phyloP scores from a whole-genome alignment of 2,113 vertebrate species.

The Brachypteracias leptosomus region DNA sequence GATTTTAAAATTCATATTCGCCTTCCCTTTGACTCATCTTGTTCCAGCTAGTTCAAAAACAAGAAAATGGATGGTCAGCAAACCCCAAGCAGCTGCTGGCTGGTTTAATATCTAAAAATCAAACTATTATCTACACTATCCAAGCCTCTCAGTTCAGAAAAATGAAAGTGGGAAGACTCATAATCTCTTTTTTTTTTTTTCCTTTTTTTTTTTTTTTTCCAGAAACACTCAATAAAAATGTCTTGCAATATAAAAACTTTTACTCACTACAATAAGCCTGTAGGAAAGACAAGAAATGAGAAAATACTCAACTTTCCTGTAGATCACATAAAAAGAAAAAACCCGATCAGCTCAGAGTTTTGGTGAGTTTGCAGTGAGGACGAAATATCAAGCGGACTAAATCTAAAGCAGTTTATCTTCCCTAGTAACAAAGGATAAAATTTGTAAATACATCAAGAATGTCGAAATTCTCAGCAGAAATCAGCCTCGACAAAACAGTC shows the following conservation, averaged over 20 bases:
- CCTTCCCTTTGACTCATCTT: conserved; percentile 30
- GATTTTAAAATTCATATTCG: conserved; percentile 38
- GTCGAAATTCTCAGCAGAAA: not conserved
- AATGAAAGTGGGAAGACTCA: conserved; percentile 8
- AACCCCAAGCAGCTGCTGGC: conserved; percentile 32
- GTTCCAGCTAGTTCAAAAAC: conserved; percentile 42
- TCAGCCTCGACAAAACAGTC: not conserved
- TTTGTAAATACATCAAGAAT: not conserved
- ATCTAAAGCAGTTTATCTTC: not conserved
- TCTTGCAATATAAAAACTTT: conserved; percentile 12
- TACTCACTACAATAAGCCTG: conserved; percentile 17
- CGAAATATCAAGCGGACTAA: not conserved
- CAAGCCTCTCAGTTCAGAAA: conserved; percentile 21
- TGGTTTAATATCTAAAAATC: conserved; percentile 60
- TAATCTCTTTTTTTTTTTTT: not conserved
- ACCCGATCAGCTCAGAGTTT: not conserved
- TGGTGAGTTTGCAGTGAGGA: not conserved
- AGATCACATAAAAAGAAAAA: not conserved
- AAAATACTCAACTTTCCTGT: conserved; percentile 20
- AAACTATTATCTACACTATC: conserved; percentile 44
- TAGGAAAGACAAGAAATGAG: not conserved
- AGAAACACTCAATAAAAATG: conserved; percentile 40
- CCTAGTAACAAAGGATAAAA: not conserved
- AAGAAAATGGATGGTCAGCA: conserved; percentile 57
- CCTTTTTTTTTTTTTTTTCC: not conserved